Percentiles rank a stretch among this genome's conserved stretches.
phyloP scores from a whole-genome alignment of 2,888 invertebrate genomes.

The Mythimna impura region DNA sequence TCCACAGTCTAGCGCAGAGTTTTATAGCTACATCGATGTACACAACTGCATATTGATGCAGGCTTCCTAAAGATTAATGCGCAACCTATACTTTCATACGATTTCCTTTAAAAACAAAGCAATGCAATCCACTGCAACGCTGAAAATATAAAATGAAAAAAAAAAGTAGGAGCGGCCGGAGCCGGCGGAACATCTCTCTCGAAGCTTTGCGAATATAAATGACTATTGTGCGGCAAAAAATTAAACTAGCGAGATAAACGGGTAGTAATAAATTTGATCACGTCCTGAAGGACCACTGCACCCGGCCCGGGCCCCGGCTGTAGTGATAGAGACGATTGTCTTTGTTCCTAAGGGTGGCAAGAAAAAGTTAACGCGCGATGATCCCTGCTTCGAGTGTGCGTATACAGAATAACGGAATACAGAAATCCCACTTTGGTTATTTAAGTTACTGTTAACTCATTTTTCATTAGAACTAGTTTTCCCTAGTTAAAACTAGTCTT shows the following conservation, averaged over 20 bases:
- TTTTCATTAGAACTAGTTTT: no score
- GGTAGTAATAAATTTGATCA: conserved; percentile 48
- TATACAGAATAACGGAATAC: background rate
- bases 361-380: conserved; percentile 49
- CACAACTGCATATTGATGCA: conserved; percentile 1
- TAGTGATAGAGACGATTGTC: conserved; percentile 43
- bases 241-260: conserved; percentile 54
- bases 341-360: conserved; percentile 40
- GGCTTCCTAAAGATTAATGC: conserved; percentile 25
- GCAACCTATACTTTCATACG: conserved; percentile 30
- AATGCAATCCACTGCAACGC: conserved; percentile 9
- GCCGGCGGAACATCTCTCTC: conserved; percentile 36
- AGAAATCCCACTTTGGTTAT: conserved; percentile 8
- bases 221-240: conserved; percentile 46
- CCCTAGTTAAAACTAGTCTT: no score
- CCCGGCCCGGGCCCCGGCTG: conserved; percentile 12
- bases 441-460: no score
- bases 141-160: conserved; percentile 30
- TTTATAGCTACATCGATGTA: background rate
- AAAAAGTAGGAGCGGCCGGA: conserved; percentile 25
- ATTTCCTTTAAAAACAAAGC: conserved; percentile 24
- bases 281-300: conserved; percentile 40
- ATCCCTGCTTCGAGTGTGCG: conserved; percentile 28
- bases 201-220: conserved; percentile 52
- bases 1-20: background rate